Conservation (phyloP, 1,140 invertebrate genomes). For the Hycleus cichorii region DNA sequence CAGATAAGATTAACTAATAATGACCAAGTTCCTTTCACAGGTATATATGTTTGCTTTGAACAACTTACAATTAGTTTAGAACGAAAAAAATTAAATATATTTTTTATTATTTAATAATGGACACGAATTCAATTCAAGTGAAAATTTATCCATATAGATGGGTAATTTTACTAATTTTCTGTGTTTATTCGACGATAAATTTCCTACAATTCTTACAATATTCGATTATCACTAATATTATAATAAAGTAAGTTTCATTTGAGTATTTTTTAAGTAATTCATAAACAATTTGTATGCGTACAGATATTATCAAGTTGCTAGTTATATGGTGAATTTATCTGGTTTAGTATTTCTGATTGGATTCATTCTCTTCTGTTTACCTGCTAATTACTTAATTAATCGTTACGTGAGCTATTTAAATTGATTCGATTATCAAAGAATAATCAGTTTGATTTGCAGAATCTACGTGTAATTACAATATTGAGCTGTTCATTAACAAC, state of each 20-base stretch:
- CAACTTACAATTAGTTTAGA: no score
- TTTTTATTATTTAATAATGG: no score
- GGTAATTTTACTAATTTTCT: constrained; percentile 26
- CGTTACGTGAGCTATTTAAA: not conserved
- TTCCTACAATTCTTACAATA: constrained; percentile 29
- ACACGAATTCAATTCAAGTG: not conserved
- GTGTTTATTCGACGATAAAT: constrained; percentile 23
- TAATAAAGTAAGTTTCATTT: constrained; percentile 22
- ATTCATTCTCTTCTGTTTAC: constrained; percentile 29
- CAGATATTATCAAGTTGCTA: constrained; percentile 29
- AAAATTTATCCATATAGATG: constrained; percentile 30
- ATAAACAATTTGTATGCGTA: not conserved
- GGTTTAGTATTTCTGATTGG: constrained; percentile 28
- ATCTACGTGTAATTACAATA: constrained; percentile 38
- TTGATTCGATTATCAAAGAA: not conserved
- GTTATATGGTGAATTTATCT: constrained; percentile 21
- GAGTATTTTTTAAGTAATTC: no score
- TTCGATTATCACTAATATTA: constrained; percentile 28
- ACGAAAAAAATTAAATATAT: no score
- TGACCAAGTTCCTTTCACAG: no score
- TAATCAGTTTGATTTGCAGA: constrained; percentile 25
- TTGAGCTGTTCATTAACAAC: constrained; percentile 55
- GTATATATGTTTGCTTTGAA: no score
- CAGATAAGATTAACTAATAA: no score
- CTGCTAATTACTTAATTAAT: constrained; percentile 16